Conservation (phyloP, 2,888 invertebrate genomes). For the Coleophora deauratella region DNA sequence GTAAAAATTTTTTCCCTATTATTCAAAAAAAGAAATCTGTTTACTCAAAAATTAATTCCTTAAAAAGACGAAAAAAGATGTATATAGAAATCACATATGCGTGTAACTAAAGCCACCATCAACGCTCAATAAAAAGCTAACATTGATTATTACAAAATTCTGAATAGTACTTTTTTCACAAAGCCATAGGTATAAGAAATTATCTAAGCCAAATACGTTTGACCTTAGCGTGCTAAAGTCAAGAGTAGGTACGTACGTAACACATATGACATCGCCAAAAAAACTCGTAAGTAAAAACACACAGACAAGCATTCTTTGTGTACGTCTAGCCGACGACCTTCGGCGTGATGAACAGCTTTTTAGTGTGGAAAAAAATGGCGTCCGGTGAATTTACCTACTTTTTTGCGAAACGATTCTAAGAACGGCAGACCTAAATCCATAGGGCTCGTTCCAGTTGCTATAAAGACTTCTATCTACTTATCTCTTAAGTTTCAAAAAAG, state of each 20-base stretch:
- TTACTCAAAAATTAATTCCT: no score
- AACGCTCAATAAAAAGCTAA: slow-evolving; percentile 24
- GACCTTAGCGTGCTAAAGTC: slow-evolving; percentile 52
- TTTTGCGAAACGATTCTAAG: slow-evolving; percentile 60
- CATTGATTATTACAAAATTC: slow-evolving; percentile 22
- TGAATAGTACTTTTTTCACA: slow-evolving; percentile 38
- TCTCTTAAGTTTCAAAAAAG: no score
- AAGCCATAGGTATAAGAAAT: slow-evolving; percentile 52
- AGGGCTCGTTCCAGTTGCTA: no score
- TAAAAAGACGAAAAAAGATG: no score
- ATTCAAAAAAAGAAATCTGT: no score
- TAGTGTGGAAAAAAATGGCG: slow-evolving; percentile 53
- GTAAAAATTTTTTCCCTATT: no score
- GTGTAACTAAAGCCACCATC: no score
- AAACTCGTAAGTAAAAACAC: slow-evolving; percentile 53
- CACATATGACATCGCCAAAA: slow-evolving; percentile 66
- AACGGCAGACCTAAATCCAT: slow-evolving; percentile 39
- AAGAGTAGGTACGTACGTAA: slow-evolving; percentile 26
- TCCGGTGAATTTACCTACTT: slow-evolving; percentile 70
- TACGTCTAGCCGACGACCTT: slow-evolving; percentile 65
- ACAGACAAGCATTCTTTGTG: slow-evolving; percentile 67
- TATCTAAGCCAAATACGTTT: slow-evolving; percentile 46
- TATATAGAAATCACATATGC: no score
- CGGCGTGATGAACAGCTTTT: slow-evolving; percentile 65
- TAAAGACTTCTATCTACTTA: not conserved